Evolutionary conservation across 2,888 invertebrate species (phyloP).

Genomic region (Melipona beecheii): DNA sequence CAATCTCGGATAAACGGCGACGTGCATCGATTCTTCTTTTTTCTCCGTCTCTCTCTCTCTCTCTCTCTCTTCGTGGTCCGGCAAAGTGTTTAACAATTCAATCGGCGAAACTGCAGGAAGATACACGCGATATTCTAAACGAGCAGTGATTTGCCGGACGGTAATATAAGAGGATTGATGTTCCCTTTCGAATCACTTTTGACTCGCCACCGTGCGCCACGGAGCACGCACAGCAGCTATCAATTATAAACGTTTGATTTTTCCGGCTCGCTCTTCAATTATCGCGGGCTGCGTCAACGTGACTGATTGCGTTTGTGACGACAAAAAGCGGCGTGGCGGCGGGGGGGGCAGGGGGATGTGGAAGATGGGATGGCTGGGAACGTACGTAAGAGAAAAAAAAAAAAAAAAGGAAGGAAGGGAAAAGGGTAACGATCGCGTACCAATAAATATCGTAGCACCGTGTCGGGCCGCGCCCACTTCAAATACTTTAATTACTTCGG

Average conservation of each 20-base stretch:
- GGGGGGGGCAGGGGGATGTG: not conserved
- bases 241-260: constrained; percentile 67
- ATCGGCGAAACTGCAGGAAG: constrained; percentile 38
- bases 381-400: constrained; percentile 1
- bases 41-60: too few species aligned
- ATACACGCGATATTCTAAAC: constrained; percentile 18
- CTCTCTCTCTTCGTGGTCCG: not conserved
- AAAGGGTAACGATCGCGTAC: constrained; percentile 45
- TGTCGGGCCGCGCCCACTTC: constrained; percentile 60
- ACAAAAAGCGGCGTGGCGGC: constrained; percentile 1
- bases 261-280: constrained; percentile 64
- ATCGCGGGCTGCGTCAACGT: constrained; percentile 62
- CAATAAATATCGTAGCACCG: constrained; percentile 64
- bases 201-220: constrained; percentile 33
- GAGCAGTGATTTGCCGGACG: constrained; percentile 43
- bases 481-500: constrained; percentile 74
- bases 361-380: not conserved
- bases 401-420: constrained; percentile 18
- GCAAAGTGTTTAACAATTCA: constrained; percentile 56
- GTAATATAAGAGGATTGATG: constrained; percentile 53
- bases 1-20: not conserved
- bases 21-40: constrained; percentile 24
- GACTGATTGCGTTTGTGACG: constrained; percentile 61
- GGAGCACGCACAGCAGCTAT: constrained; percentile 43
- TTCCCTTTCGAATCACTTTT: constrained; percentile 53